Evolutionary conservation across 2,888 invertebrate genomes (phyloP).

Genomic region (Teleogryllus oceanicus): DNA sequence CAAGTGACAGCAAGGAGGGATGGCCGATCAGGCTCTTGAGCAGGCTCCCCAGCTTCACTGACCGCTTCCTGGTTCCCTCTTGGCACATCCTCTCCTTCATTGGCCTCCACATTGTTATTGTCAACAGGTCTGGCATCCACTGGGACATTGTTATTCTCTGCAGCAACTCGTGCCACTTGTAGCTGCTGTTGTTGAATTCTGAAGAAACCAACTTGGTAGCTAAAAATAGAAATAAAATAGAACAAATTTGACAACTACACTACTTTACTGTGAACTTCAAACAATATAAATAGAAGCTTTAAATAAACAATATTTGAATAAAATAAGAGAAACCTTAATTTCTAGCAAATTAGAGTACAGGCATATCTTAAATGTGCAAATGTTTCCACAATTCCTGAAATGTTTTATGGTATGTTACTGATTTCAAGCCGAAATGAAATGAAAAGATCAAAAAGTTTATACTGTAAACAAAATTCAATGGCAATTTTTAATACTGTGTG

Average conservation of each 20-base stretch:
- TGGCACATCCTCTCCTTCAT: slow-evolving; percentile 37
- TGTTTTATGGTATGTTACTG: too few relatives aligned
- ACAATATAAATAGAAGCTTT: too few relatives aligned
- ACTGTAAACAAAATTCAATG: too few relatives aligned
- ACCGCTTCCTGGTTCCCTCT: slow-evolving; percentile 23
- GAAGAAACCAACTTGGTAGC: slow-evolving; percentile 74
- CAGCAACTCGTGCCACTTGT: slow-evolving; percentile 33
- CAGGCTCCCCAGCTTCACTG: slow-evolving; percentile 33
- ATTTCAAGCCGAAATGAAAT: too few relatives aligned
- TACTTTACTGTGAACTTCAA: neutral
- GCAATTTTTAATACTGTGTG: too few relatives aligned
- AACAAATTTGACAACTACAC: neutral
- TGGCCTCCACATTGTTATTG: slow-evolving; percentile 44
- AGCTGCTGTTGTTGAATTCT: slow-evolving; percentile 49
- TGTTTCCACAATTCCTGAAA: too few relatives aligned
- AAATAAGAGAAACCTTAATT: too few relatives aligned
- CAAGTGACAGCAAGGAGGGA: slow-evolving; percentile 72
- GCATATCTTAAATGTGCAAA: too few relatives aligned
- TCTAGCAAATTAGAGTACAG: too few relatives aligned
- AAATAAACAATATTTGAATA: too few relatives aligned
- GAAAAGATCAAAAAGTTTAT: too few relatives aligned
- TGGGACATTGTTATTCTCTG: slow-evolving; percentile 37
- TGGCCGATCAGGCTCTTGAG: slow-evolving; percentile 50
- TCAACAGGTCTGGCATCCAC: slow-evolving; percentile 41
- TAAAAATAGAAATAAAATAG: slow-evolving; percentile 43